phyloP scores from a whole-genome alignment of 2,888 invertebrate species.

The Tipula helvola region DNA sequence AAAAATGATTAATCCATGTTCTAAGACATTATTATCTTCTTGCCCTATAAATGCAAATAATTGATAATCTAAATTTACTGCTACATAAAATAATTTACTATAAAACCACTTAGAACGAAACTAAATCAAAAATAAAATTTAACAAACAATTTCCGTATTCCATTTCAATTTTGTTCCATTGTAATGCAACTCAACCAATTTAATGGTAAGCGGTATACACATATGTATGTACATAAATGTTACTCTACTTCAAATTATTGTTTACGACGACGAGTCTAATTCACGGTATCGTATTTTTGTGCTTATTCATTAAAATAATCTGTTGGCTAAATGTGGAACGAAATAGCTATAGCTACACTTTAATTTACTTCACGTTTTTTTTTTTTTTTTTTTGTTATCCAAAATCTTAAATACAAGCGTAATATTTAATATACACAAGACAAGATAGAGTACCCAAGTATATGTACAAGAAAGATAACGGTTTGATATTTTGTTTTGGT shows the following conservation, averaged over 20 bases:
- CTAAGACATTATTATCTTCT: background rate
- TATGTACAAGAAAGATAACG: background rate
- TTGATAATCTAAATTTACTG: background rate
- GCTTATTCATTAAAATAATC: background rate
- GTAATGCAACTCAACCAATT: background rate
- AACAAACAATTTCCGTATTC: background rate
- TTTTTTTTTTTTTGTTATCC: background rate
- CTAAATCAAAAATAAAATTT: background rate
- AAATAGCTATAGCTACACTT: background rate
- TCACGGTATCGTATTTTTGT: background rate
- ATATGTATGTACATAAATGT: no score
- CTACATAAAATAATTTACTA: background rate
- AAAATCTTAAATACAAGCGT: background rate
- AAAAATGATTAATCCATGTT: background rate
- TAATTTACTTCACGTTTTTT: background rate
- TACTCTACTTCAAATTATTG: no score
- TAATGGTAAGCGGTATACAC: no score
- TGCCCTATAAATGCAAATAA: background rate
- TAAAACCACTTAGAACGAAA: background rate
- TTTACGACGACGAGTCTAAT: background rate
- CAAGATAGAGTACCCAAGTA: background rate
- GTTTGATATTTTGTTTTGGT: background rate
- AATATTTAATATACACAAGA: background rate
- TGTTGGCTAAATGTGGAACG: background rate
- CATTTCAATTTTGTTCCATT: background rate